Conservation (phyloP, 2,888 invertebrate species). For the Ptilodon capucinus region DNA sequence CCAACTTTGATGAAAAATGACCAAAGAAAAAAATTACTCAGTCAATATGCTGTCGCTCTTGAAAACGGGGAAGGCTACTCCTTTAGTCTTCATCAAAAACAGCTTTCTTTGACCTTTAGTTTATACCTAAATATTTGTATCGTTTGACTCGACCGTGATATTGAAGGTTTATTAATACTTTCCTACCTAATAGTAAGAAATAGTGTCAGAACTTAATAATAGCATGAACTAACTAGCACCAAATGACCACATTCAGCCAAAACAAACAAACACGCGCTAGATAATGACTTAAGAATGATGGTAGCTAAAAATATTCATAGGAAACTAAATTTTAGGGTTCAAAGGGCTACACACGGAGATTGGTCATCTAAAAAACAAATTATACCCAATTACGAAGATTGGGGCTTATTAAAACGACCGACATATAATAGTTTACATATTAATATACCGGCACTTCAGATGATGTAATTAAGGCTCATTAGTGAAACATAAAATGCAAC, state of each 20-base stretch:
- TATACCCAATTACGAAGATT: slow-evolving; percentile 50
- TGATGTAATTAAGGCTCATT: slow-evolving; percentile 62
- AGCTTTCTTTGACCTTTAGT: too few relatives aligned
- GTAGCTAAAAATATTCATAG: slow-evolving; percentile 34
- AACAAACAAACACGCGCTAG: slow-evolving; percentile 23
- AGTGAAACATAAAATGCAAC: slow-evolving; percentile 40
- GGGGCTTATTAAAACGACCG: slow-evolving; percentile 35
- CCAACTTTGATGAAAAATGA: not conserved
- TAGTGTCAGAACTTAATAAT: not conserved
- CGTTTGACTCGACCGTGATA: too few relatives aligned
- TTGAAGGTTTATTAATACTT: too few relatives aligned
- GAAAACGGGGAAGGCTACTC: too few relatives aligned
- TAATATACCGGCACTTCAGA: slow-evolving; percentile 46
- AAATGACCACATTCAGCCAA: slow-evolving; percentile 11
- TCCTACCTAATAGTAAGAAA: not conserved
- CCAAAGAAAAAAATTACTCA: not conserved
- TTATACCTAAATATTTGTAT: too few relatives aligned
- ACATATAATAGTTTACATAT: slow-evolving; percentile 46
- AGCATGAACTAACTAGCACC: not conserved
- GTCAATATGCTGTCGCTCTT: not conserved
- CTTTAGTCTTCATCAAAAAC: too few relatives aligned
- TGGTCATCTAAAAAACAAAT: slow-evolving; percentile 44
- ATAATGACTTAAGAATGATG: slow-evolving; percentile 19
- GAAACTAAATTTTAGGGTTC: slow-evolving; percentile 27
- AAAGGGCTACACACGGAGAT: slow-evolving; percentile 36